phyloP scores from a whole-genome alignment of 1,140 invertebrate species.

The Eurosta solidaginis region DNA sequence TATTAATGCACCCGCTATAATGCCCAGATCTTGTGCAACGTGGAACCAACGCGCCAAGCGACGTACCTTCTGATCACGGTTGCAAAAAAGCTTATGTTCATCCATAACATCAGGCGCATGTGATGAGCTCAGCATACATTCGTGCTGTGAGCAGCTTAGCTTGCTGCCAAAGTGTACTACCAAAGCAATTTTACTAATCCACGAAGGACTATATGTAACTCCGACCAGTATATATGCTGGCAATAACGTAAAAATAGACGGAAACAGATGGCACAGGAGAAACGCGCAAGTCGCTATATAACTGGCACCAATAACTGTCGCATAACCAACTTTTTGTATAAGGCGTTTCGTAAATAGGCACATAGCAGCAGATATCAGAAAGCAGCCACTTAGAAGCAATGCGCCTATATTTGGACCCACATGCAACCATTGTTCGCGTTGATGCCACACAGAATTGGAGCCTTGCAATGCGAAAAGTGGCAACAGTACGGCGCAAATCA shows the following conservation, averaged over 20 bases:
- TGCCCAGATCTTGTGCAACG: conserved; percentile 63
- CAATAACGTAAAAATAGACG: conserved; percentile 66
- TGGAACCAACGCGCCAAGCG: conserved; percentile 58
- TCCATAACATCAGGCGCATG: conserved; percentile 61
- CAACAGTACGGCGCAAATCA: conserved; percentile 65
- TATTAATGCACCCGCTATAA: conserved; percentile 63
- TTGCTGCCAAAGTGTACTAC: conserved; percentile 66
- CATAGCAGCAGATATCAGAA: conserved; percentile 63
- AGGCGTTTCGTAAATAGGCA: conserved; percentile 63
- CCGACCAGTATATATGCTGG: conserved; percentile 67
- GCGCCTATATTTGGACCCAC: conserved; percentile 63
- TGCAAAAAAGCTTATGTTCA: conserved; percentile 59
- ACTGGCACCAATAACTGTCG: conserved; percentile 61
- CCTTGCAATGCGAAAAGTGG: conserved; percentile 68
- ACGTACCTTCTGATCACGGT: conserved; percentile 57
- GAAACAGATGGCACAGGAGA: conserved; percentile 66
- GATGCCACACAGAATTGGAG: conserved; percentile 61
- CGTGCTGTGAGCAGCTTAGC: conserved; percentile 63
- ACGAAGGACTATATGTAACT: conserved; percentile 62
- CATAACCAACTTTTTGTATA: conserved; percentile 64
- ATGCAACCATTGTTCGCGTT: conserved; percentile 53
- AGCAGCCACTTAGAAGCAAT: conserved; percentile 63
- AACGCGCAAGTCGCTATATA: conserved; percentile 65
- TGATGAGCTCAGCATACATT: conserved; percentile 52
- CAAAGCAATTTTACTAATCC: conserved; percentile 64